Base-by-base conservation (phyloP, 2,888 invertebrate genomes). In the Bembecia ichneumoniformis region DNA sequence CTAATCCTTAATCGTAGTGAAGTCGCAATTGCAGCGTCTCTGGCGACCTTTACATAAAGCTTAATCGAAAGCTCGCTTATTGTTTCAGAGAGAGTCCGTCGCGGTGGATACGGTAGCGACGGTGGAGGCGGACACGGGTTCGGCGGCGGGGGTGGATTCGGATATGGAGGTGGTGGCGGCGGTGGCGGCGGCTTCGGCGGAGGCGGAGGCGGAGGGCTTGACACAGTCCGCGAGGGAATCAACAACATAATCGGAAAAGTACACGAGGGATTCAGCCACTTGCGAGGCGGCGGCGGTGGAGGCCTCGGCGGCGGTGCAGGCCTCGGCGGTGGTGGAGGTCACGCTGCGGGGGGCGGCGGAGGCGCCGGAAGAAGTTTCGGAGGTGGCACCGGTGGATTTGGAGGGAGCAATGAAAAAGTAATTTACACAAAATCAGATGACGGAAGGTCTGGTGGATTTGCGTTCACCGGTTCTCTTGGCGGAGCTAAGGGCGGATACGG, bases 391-490 rank as follows among this genome's bases (percentile, higher is more conserved):
- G 43, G 48, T 15, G 62, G 64, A 11, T 49, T 64, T 4, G 64
- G 70, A 2, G 67, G 63, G 17, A 61, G 56, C 46, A 64, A 66
- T 43, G 71, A 70, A 49, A 81, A 82, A 62, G 66, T 72, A 1
- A 66, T 84, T 17, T 77, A 73, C 52, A 75, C 79, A 0, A 74
- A 79, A 55, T 80, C 82, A 15, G 74, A 78, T 28, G 83, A 84
- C 50, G 83, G 82, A 50, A 84, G 79, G 54, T 86, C 86, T 49
- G 82, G 82, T 50, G 86, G 83, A 1, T 83, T 78, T 51, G 83
- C 82, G 3, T 84, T 77, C 51, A 82, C 83, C 20, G 86, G 86
- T 14, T 66, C 66, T 1, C 55, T 78, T n/a, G 68, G 62, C 4
- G 72, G 72, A 17, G 76, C 74, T 1, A 77, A 78, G 54, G 80